Conservation (phyloP, 1,140 invertebrate genomes). For the Latrodectus geometricus region DNA sequence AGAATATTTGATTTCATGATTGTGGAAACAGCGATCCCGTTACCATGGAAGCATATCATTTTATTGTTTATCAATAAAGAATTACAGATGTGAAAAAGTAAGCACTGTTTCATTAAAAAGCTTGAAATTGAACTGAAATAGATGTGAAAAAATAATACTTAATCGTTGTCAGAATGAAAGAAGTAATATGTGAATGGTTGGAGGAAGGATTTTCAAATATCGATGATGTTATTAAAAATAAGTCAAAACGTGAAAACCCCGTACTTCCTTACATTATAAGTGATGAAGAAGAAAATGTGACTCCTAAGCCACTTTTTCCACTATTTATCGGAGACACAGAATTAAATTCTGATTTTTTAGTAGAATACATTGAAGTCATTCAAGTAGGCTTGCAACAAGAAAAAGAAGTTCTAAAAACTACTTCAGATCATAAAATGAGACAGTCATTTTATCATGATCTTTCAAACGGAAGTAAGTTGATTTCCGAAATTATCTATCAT, state of each 20-base stretch:
- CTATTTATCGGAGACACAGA: slow-evolving; percentile 8
- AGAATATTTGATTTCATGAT: too few species aligned
- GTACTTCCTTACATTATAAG: slow-evolving; percentile 30
- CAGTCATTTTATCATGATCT: background rate
- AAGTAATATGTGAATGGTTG: slow-evolving; percentile 33
- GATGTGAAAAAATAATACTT: too few species aligned
- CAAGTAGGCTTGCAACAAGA: slow-evolving; percentile 14
- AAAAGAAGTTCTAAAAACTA: background rate
- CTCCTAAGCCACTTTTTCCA: slow-evolving; percentile 37
- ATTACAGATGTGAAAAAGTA: too few species aligned
- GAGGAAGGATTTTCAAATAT: slow-evolving; percentile 32
- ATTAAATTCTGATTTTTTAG: slow-evolving; percentile 47
- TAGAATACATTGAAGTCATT: slow-evolving; percentile 30
- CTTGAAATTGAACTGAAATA: too few species aligned
- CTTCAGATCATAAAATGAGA: background rate
- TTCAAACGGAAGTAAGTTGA: background rate
- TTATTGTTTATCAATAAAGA: too few species aligned
- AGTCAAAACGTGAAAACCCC: slow-evolving; percentile 16
- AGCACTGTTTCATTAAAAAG: too few species aligned
- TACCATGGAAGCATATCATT: too few species aligned
- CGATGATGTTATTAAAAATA: background rate
- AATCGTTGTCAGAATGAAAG: background rate
- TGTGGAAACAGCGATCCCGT: too few species aligned
- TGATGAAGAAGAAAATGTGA: slow-evolving; percentile 21
- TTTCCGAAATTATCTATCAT: slow-evolving; percentile 6